Percentiles rank a stretch among this genome's conserved stretches.
Conservation (phyloP, 2,113 vertebrate species). For the Ailuropoda melanoleuca region DNA sequence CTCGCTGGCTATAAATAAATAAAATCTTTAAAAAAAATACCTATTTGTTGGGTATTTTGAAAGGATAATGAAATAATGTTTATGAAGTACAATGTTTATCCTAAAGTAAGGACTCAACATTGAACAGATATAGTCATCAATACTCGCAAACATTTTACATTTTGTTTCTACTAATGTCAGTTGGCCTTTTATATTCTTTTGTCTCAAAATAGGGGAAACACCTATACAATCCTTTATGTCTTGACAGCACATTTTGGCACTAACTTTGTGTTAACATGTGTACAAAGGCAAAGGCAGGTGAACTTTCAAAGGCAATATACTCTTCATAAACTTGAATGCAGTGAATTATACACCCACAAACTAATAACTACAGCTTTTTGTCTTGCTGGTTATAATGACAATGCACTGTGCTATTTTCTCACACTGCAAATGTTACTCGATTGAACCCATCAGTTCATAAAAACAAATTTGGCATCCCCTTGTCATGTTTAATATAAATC, state of each 20-base stretch:
- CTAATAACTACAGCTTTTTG: background rate
- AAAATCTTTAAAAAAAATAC: background rate
- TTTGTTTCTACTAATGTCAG: background rate
- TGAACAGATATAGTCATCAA: background rate
- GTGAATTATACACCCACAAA: background rate
- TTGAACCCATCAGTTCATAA: constrained; percentile 66
- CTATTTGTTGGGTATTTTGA: background rate
- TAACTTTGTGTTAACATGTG: background rate
- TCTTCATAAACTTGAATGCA: background rate
- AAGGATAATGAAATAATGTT: background rate
- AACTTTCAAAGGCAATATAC: background rate
- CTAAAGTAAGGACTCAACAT: background rate
- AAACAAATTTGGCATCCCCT: constrained; percentile 68
- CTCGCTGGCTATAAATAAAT: too few relatives aligned
- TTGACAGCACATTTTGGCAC: background rate
- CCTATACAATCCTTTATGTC: too few relatives aligned
- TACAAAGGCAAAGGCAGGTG: background rate
- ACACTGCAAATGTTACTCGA: constrained; percentile 48
- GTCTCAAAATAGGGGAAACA: background rate
- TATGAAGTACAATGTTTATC: background rate
- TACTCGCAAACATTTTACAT: background rate
- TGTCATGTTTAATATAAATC: constrained; percentile 75
- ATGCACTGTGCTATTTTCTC: background rate
- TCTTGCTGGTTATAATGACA: background rate
- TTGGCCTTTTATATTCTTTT: background rate